Evolutionary conservation across 2,113 vertebrate species (phyloP), one percentile per base, ranked within the genome.

Genomic region (Notechis scutatus): DNA sequence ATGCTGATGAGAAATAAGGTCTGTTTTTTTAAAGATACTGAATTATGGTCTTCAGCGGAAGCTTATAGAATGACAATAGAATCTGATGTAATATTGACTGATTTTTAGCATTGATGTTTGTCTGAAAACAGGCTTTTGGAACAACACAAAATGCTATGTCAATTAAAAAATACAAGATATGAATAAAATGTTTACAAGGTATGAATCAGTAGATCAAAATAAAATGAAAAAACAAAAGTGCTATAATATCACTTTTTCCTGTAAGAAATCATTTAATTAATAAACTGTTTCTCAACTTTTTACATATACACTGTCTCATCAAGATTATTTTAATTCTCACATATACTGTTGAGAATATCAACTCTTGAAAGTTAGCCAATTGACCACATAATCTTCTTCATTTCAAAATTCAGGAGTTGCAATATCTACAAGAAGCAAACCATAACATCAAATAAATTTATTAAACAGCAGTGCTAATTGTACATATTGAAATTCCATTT

Each of bases 361-460:
- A 81, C 3, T 95, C 64, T 45, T 91, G 88, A 95, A 95, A 89
- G 34, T 10, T 92, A 24, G 91, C 93, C n/a, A 18, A 15, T 69
- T 69, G 61, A 95, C 91, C 93, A 89, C 92, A 2, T 89, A 93
- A 94, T 95, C 93, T 11, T 87, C 47, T 93, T 87, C 69, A 85
- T 50, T 90, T 95, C 93, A 87, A 94, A 50, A 94, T 10, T 89
- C 50, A 96, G 29, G 93, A 89, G 18, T 15, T 91, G 85, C 20
- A 85, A n/a, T 61, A 91, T 92, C 56, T 89, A 29, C 5, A 85
- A 95, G 29, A 74, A 1, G 26, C 26, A 55, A 61, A 26, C 0
- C 3, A 0, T 29, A 52, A 52, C 74, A 91, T 29, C 45, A 34
- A 90, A 61, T 57, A n/a, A 26, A 52, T 0, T 0, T 92, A 29